Percentiles rank a stretch among this genome's conserved stretches.
Evolutionary conservation across 2,113 vertebrate genomes (phyloP).

Genomic region (Toxotes jaculatrix): DNA sequence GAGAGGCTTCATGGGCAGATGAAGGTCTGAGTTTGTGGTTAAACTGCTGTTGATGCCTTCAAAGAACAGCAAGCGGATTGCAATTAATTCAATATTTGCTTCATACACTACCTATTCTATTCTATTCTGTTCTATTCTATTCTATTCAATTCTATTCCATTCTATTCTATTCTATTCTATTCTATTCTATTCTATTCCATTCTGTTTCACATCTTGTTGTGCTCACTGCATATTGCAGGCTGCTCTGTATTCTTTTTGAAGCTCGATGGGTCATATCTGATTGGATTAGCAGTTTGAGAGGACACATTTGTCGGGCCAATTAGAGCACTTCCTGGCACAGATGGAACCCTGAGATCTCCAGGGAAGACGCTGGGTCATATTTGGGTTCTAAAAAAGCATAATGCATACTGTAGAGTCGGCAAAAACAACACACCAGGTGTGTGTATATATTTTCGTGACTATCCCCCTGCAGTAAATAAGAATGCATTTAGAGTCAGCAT

Average conservation of each 20-base stretch:
- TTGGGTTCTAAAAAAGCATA: conserved; percentile 65
- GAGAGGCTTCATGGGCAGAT: conserved; percentile 71
- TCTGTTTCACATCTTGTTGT: not conserved
- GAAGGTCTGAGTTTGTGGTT: conserved; percentile 62
- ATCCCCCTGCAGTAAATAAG: conserved; percentile 79
- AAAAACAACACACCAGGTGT: conserved; percentile 74
- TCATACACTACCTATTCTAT: not conserved
- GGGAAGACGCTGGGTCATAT: conserved; percentile 66
- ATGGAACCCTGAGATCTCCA: conserved; percentile 72
- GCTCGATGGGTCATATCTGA: conserved; percentile 64
- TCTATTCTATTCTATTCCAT: not conserved
- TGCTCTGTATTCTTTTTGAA: conserved; percentile 50
- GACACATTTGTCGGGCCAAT: conserved; percentile 77
- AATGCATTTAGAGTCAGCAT: conserved; percentile 61
- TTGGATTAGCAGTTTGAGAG: conserved; percentile 77
- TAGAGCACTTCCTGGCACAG: conserved; percentile 77
- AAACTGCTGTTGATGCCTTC: conserved; percentile 60
- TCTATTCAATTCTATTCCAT: not conserved
- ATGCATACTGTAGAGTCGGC: conserved; percentile 59
- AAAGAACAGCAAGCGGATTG: conserved; percentile 22
- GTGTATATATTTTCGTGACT: conserved; percentile 48
- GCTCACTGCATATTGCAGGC: not conserved
- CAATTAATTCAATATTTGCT: conserved; percentile 29
- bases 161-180: not conserved
- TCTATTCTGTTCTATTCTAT: not conserved